Evolutionary conservation across 2,113 vertebrate species (phyloP).

Genomic region (Pitta sordida): DNA sequence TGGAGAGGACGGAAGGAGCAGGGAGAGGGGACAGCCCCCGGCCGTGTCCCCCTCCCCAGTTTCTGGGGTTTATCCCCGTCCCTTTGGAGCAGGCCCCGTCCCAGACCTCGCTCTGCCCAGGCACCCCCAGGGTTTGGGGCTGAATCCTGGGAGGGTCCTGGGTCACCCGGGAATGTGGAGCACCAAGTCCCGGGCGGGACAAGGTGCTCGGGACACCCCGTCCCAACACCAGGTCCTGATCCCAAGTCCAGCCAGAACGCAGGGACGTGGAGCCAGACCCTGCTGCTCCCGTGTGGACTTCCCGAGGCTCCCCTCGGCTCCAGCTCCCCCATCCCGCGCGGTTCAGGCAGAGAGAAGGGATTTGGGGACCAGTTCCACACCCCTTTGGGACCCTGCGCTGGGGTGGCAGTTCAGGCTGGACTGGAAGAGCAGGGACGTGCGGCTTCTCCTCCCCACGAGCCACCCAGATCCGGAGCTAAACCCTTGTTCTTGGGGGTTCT

Average conservation of each 20-base stretch:
- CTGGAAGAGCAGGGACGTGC: not conserved
- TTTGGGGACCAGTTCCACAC: not conserved
- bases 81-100: not conserved
- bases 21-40: not conserved
- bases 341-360: not conserved
- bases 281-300: rapidly evolving
- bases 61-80: rapidly evolving
- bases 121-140: not conserved
- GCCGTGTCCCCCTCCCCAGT: rapidly evolving
- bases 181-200: rapidly evolving
- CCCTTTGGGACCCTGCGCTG: not conserved
- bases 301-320: rapidly evolving
- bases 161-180: not conserved
- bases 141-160: not conserved
- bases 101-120: rapidly evolving
- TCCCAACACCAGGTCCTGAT: not conserved
- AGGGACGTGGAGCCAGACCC: rapidly evolving
- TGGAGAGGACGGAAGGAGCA: not conserved
- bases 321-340: rapidly evolving
- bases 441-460: not conserved
- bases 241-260: rapidly evolving
- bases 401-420: not conserved
- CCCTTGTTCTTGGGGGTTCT: not conserved
- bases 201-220: not conserved
- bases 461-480: not conserved